Evolutionary conservation across 2,888 invertebrate genomes (phyloP).

Genomic region (Encarsia formosa): DNA sequence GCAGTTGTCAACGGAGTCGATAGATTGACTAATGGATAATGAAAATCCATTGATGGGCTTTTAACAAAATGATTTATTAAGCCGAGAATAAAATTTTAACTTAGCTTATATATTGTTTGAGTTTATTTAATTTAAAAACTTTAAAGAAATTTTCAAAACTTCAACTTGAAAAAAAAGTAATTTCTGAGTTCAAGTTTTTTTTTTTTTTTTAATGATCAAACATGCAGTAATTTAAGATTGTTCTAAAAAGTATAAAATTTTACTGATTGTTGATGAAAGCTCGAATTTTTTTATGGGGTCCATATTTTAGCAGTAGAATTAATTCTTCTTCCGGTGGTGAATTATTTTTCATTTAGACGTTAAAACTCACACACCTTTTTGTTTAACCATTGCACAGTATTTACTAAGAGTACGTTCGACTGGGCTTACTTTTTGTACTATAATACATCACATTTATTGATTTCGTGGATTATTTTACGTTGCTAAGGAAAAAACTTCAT

Average conservation of each 20-base stretch:
- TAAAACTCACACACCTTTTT: no score
- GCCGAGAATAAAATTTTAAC: background rate
- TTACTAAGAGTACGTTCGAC: no score
- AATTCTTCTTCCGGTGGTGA: slow-evolving; percentile 29
- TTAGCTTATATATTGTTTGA: background rate
- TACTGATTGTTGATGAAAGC: slow-evolving; percentile 31
- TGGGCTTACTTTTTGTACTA: no score
- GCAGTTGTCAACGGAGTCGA: slow-evolving; percentile 31
- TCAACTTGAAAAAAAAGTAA: no score
- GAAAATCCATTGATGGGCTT: slow-evolving; percentile 31
- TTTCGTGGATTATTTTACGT: no score
- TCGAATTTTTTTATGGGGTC: slow-evolving; percentile 25
- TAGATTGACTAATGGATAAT: slow-evolving; percentile 29
- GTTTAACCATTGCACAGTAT: no score
- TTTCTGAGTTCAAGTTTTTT: no score
- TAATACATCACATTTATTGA: no score
- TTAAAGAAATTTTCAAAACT: background rate
- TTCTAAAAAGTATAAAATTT: slow-evolving; percentile 1
- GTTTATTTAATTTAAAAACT: background rate
- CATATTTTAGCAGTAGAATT: slow-evolving; percentile 31
- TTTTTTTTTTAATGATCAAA: background rate
- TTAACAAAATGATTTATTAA: slow-evolving; percentile 1
- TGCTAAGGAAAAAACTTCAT: no score
- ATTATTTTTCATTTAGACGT: background rate
- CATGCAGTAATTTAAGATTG: background rate